These are phyloP conservation scores for Toxotes jaculatrix DNA, from an alignment of 2,113 vertebrate genomes.

Conservation along the genomic window DNA sequence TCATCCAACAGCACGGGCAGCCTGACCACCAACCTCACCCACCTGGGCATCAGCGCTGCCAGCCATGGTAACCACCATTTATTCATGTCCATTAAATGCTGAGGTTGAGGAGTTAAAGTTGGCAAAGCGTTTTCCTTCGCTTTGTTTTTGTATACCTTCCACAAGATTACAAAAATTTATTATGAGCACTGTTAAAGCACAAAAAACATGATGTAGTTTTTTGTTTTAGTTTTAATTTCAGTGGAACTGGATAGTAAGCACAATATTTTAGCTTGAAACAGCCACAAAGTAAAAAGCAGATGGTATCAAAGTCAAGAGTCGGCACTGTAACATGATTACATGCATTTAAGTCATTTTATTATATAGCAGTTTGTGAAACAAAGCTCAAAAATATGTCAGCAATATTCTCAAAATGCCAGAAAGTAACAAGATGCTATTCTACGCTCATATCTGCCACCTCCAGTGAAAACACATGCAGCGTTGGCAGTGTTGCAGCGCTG, in stretches of 20 bases:
- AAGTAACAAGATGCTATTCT: not conserved
- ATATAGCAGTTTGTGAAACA: not conserved
- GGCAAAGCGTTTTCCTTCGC: too few species aligned
- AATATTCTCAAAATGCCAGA: not conserved
- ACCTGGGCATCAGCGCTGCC: conserved; percentile 91
- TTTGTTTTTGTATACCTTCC: too few species aligned
- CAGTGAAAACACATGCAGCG: not conserved
- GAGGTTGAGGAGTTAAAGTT: too few species aligned
- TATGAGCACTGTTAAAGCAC: not conserved
- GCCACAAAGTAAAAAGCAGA: not conserved
- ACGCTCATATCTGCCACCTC: not conserved
- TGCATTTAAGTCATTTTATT: not conserved
- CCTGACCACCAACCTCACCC: conserved; percentile 93
- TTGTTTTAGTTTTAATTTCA: too few species aligned
- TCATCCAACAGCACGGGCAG: conserved; percentile 91
- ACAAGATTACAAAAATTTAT: too few species aligned
- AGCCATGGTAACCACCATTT: conserved; percentile 85
- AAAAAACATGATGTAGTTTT: not conserved
- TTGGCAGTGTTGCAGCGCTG: not conserved
- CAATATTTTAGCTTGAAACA: not conserved
- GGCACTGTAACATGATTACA: not conserved
- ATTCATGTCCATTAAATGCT: not conserved
- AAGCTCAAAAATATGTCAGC: not conserved
- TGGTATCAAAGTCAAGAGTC: not conserved
- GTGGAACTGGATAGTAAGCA: not conserved